Evolutionary conservation across 2,888 invertebrate species (phyloP), one percentile per base, ranked within the genome.

Genomic region (Leuctra nigra): DNA sequence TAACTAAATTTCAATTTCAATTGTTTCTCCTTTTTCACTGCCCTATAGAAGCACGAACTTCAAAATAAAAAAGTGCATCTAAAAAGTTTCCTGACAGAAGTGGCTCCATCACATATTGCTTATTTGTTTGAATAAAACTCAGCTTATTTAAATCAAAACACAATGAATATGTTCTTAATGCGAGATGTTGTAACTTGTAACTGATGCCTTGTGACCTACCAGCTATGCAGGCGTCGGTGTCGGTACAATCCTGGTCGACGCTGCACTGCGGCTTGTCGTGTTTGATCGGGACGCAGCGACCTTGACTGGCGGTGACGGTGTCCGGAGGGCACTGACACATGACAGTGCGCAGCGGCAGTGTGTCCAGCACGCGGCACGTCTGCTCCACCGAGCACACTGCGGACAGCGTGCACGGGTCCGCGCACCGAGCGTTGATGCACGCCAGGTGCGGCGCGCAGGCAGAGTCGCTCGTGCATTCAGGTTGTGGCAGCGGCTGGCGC

Each of bases 311-410:
- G 0, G 84, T 82, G 44, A 88, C 79, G 1, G 87, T 88, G 60
- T 91, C 91, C 38, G 85, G 79, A 14, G 91, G 88, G 72, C 93
- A 94, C 66, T 87, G 82, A 68, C 93, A 93, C 64, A 91, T 87
- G 64, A 92, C 84, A 0, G 91, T 91, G 53, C 91, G 81, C 61
- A 91, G 72, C 1, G 93, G 91, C 46, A 86, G 68, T 0, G 89
- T 84, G 64, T 91, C 88, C 11, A 87, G 75, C 0, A 90, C 87
- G 58, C 82, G 77, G 69, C 93, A 93, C 58, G 84, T 79, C 64
- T 93, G 88, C 62, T 87, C 87, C 4, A 79, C 74, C 14, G 82
- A 83, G 68, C 93, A 93, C 44, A 88, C 81, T 7, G 82, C 79
- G 24, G 65, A 63, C 4, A 78, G 72, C 11, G 79, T 72, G 66